Evolutionary conservation across 1,140 invertebrate genomes (phyloP).

Genomic region (Heliconius himera): DNA sequence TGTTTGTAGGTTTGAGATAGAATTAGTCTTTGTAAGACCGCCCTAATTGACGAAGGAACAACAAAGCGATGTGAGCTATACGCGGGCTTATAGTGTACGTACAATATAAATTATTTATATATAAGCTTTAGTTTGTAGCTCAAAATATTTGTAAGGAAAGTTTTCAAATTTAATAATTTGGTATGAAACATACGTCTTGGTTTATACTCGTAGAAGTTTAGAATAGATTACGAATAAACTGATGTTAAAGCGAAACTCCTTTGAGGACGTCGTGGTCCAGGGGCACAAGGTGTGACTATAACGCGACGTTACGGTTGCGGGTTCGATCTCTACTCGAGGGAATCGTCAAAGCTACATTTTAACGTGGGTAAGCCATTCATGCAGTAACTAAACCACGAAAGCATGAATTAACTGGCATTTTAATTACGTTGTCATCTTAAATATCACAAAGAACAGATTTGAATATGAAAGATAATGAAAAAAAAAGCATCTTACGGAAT

Average conservation of each 20-base stretch:
- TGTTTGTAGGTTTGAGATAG: conserved; percentile 7
- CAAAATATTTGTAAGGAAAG: background rate
- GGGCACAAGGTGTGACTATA: no score
- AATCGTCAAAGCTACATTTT: no score
- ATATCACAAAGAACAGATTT: background rate
- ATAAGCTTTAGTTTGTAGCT: conserved; percentile 2
- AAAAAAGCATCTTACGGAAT: background rate
- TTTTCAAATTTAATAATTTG: background rate
- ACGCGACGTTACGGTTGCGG: no score
- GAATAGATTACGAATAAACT: background rate
- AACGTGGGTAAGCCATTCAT: no score
- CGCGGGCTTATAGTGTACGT: background rate
- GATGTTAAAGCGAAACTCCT: no score
- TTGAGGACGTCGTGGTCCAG: no score
- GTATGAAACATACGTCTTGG: background rate
- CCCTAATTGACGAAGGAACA: conserved; percentile 12
- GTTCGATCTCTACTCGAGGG: no score
- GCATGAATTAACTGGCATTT: background rate
- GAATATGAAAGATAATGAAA: background rate
- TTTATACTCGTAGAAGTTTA: no score
- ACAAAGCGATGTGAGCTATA: conserved; percentile 12
- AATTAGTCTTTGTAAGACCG: conserved; percentile 4
- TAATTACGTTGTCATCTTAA: background rate
- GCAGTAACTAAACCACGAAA: background rate
- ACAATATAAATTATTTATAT: conserved; percentile 12